Evolutionary conservation across 1,140 invertebrate species (phyloP), one percentile per base, ranked within the genome.

Genomic region (Doryteuthis pealeii): DNA sequence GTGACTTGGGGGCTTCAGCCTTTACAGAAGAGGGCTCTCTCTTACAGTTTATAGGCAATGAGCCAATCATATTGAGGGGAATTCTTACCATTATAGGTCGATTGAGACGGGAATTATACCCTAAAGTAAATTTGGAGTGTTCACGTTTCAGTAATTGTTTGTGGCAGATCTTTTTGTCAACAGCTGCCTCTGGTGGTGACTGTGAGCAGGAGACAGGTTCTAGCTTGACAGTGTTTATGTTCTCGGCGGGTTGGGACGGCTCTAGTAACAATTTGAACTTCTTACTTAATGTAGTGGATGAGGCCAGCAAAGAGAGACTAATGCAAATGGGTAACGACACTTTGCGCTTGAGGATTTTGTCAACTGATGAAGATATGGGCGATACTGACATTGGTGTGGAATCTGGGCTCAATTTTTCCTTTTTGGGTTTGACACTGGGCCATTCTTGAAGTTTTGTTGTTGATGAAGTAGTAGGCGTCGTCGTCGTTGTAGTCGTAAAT

Each of bases 171-270:
- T 40, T 40, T 40, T 40, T 40, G 10, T 40, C 35, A 40, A 40
- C 35, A 40, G 35, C 35, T 40, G 35, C 35, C 3, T 40, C 10
- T 40, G 35, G 35, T 40, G 35, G 10, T 62, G 54, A 62, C 18
- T 28, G 26, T 1, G 54, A 6, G 18, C 26, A 6, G 0, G 5
- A 18, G 54, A 62, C 54, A n/a, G 54, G 18, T 62, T 62, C 54
- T n/a, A 28, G 26, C 26, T 62, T 62, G 54, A 62, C 26, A 28
- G 18, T 22, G 18, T 22, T 18, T 6, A 62, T 0, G 54, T 62
- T 22, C 54, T 62, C 54, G 54, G 54, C 54, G 54, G 54, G 54
- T 28, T 62, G 54, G 54, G 54, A 62, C 54, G 54, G 54, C 18
- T 62, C 54, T n/a, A 6, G 18, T 62, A 18, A 4, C 22, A 62